Evolutionary conservation across 1,140 invertebrate genomes (phyloP).

Genomic region (Trachelipus rathkii): DNA sequence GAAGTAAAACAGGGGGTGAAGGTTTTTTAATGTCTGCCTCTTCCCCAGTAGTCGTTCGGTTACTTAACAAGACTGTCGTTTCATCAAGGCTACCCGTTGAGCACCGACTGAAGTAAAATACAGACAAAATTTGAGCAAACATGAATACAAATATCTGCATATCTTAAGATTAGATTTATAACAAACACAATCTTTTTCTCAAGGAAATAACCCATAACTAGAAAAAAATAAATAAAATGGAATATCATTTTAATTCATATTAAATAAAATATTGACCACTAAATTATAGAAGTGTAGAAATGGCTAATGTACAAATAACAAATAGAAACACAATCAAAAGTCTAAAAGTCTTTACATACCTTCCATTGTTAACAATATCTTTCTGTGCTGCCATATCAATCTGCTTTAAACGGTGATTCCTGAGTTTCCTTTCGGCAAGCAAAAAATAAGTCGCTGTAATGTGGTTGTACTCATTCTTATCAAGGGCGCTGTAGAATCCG

Average conservation of each 20-base stretch:
- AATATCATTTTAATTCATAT: not conserved
- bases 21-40: not conserved
- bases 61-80: not conserved
- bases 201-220: too few species aligned
- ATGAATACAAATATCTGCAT: too few species aligned
- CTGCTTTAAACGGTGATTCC: slow-evolving; percentile 51
- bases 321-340: slow-evolving; percentile 20
- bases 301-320: not conserved
- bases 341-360: not conserved
- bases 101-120: too few species aligned
- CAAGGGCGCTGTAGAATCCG: slow-evolving; percentile 67
- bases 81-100: slow-evolving; percentile 10
- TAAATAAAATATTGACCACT: not conserved
- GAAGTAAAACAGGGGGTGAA: not conserved
- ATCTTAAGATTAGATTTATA: too few species aligned
- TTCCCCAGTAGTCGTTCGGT: too few species aligned
- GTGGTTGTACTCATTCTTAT: slow-evolving; percentile 95
- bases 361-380: not conserved
- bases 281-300: not conserved
- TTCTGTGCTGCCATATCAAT: not conserved
- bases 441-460: slow-evolving; percentile 98
- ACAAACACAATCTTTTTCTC: too few species aligned
- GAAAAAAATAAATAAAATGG: too few species aligned
- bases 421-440: slow-evolving; percentile 85
- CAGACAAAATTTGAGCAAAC: too few species aligned